Base-by-base conservation (phyloP, 1,140 invertebrate genomes). In the Glomeris maerens region DNA sequence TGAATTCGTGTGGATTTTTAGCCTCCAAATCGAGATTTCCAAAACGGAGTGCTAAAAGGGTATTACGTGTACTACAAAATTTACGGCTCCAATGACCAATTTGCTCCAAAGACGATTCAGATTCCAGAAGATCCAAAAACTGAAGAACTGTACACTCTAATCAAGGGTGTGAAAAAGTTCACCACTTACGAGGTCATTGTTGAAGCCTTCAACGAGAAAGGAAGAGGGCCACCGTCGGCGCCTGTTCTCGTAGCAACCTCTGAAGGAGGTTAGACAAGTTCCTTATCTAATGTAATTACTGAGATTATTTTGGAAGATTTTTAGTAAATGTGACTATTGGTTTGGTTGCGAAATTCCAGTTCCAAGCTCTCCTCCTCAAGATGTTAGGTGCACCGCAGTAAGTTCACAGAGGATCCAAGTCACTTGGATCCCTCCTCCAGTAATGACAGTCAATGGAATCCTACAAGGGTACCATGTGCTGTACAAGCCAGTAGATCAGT, bases 171-270 rank as follows among this genome's bases (percentile, higher is more conserved):
- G 56, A 76, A 79, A 57, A 92, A 88, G 13, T 95, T 91, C 68
- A 95, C 90, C 0, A 85, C 92, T 65, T 97, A 96, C 67, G 81
- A 84, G 2, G 83, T 95, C 1, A 86, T 95, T 7, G 87, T 94
- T n/a, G 88, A 93, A 71, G 89, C 90, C 0, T 95, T 91, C 63
- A 97, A 96, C 67, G 85, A 87, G 67, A 81, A 91, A 59, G 92
- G 92, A 13, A 80, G 84, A 1, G 91, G 92, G 31, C 91, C 92
- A 0, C 78, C 87, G 61, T 89, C 84, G 25, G 80, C 83, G 40
- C 87, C 92, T 66, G 75, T 83, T n/a, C 81, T 81, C 58, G 85
- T 88, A 38, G 85, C 89, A 61, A 91, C 88, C 2, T 85, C 85
- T 13, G 87, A 93, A 75, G 87, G 87, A 38, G 53, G 57, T 59